These are phyloP conservation scores for Ficedula albicollis DNA, from an alignment of 2,797 vertebrate species.

Conservation along the genomic window DNA sequence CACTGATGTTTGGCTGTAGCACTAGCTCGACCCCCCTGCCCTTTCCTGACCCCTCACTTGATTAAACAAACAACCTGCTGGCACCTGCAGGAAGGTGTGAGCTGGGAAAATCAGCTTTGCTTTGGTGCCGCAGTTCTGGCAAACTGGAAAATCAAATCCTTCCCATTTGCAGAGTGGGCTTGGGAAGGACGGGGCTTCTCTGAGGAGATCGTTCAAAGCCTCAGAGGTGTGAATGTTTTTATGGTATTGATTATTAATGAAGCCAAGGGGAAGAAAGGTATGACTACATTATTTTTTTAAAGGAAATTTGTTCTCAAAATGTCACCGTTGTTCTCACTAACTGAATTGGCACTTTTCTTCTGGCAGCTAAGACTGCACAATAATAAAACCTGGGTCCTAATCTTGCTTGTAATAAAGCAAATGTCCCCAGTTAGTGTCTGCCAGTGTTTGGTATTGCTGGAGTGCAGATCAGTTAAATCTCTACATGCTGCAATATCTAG, in stretches of 20 bases:
- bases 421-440: neutral
- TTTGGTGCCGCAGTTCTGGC: constrained; percentile 7
- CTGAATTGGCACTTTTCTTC: neutral
- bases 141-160: constrained; percentile 10
- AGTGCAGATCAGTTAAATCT: neutral
- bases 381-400: constrained; percentile 2
- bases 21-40: neutral
- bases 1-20: neutral
- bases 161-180: neutral
- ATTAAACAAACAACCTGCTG: neutral
- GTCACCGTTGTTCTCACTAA: neutral
- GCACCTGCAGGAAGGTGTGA: neutral
- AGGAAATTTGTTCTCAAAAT: neutral
- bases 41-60: neutral
- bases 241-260: constrained; percentile 41
- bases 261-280: neutral
- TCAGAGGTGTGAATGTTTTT: constrained; percentile 33
- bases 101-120: neutral
- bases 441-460: neutral
- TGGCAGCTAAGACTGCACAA: constrained; percentile 1
- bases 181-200: neutral
- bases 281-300: neutral
- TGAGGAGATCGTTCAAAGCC: constrained; percentile 24
- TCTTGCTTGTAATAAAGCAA: neutral
- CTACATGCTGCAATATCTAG: neutral